phyloP scores from a whole-genome alignment of 2,888 invertebrate genomes.

The Perizoma affinitatum region DNA sequence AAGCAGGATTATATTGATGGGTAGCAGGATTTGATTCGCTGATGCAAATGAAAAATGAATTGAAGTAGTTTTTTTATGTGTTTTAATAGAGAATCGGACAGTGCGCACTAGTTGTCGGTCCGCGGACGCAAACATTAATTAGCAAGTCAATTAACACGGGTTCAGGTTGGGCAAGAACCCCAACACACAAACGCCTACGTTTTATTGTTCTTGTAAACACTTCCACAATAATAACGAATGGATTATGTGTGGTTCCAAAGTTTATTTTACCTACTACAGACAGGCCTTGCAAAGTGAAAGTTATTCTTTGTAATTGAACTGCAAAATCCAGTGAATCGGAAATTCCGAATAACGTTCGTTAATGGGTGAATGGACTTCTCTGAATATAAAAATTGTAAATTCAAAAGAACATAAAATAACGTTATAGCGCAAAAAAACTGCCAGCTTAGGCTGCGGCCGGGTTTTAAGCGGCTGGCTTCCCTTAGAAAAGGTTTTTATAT shows the following conservation, averaged over 20 bases:
- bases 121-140: slow-evolving; percentile 50
- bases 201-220: slow-evolving; percentile 45
- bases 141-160: slow-evolving; percentile 62
- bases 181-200: slow-evolving; percentile 39
- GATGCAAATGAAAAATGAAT: too few species aligned
- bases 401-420: too few species aligned
- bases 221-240: slow-evolving; percentile 26
- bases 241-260: slow-evolving; percentile 18
- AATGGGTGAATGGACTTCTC: slow-evolving; percentile 5
- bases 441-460: too few species aligned
- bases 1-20: too few species aligned
- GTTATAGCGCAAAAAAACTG: too few species aligned
- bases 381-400: not conserved
- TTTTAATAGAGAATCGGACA: slow-evolving; percentile 21
- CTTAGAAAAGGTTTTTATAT: too few species aligned
- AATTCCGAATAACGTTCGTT: slow-evolving; percentile 12
- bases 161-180: slow-evolving; percentile 56
- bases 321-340: slow-evolving; percentile 23
- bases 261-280: slow-evolving; percentile 11
- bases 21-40: too few species aligned
- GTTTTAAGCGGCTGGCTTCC: too few species aligned
- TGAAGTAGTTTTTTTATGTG: not conserved
- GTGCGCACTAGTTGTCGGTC: slow-evolving; percentile 40
- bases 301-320: slow-evolving; percentile 13
- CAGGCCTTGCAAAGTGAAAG: slow-evolving; percentile 31